Evolutionary conservation across 2,797 vertebrate species (phyloP).

Genomic region (Sebastes diaconus): DNA sequence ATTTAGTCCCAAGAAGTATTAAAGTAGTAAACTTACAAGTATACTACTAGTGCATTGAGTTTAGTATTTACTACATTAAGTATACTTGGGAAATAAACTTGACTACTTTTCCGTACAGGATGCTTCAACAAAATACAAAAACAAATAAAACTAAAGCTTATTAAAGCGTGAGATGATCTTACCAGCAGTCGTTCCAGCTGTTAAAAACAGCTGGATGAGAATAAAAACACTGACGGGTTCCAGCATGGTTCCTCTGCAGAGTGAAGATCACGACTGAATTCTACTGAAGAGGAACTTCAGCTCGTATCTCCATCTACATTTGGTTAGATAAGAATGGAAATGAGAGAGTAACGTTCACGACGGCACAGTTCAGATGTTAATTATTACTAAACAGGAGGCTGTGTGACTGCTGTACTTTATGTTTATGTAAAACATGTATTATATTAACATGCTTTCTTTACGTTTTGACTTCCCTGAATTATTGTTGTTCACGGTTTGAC

Average conservation of each 20-base stretch:
- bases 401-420: background rate
- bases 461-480: background rate
- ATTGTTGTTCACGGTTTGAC: background rate
- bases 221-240: background rate
- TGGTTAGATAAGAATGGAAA: conserved; percentile 63
- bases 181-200: conserved; percentile 41
- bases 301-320: conserved; percentile 40
- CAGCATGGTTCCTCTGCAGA: conserved; percentile 25
- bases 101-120: background rate
- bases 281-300: background rate
- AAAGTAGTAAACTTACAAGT: too few species aligned
- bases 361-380: background rate
- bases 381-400: background rate
- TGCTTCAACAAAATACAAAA: background rate
- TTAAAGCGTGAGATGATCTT: conserved; percentile 14
- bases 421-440: background rate
- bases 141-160: background rate
- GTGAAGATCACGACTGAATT: background rate
- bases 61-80: too few species aligned
- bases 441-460: background rate
- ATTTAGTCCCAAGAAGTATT: too few species aligned
- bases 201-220: conserved; percentile 29
- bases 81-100: too few species aligned
- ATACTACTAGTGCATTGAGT: too few species aligned
- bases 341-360: background rate